A percentile compares a stretch with the other conserved stretches of the same genome.
phyloP scores from a whole-genome alignment of 2,113 vertebrate genomes.

The Ammodytes dubius region DNA sequence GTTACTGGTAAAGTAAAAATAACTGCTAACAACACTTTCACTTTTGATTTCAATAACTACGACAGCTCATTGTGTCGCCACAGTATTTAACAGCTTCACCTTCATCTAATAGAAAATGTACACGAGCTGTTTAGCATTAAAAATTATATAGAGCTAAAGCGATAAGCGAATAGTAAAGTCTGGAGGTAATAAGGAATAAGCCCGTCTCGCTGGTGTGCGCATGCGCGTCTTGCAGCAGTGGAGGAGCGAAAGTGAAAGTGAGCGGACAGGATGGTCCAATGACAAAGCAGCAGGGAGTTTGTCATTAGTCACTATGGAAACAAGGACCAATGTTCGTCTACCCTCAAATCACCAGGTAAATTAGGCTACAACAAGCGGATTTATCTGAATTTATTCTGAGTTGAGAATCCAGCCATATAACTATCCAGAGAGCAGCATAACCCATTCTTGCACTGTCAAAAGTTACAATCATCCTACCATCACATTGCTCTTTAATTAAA shows the following conservation, averaged over 20 bases:
- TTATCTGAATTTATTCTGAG: neutral
- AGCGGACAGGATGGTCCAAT: constrained; percentile 2
- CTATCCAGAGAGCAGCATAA: no score
- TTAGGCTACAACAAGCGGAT: neutral
- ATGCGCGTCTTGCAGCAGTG: neutral
- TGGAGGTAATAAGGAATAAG: rapidly evolving
- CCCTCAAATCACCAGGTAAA: neutral
- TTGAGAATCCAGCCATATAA: no score
- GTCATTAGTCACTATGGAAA: constrained; percentile 24
- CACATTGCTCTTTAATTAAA: no score
- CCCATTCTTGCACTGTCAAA: no score
- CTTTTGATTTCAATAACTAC: constrained; percentile 75
- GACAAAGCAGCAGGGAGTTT: neutral
- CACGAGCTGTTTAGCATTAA: neutral
- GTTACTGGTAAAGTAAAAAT: neutral
- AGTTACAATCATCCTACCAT: no score
- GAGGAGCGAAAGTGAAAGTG: constrained; percentile 33
- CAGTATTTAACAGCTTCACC: neutral
- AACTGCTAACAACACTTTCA: constrained; percentile 69
- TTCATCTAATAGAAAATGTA: neutral
- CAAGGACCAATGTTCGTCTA: neutral
- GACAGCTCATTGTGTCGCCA: neutral
- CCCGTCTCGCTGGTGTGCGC: neutral
- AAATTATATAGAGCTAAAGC: neutral
- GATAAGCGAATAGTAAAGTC: neutral